A percentile compares a stretch with the other conserved stretches of the same genome.
phyloP scores from a whole-genome alignment of 2,888 invertebrate species.

The Yponomeuta malinellus region DNA sequence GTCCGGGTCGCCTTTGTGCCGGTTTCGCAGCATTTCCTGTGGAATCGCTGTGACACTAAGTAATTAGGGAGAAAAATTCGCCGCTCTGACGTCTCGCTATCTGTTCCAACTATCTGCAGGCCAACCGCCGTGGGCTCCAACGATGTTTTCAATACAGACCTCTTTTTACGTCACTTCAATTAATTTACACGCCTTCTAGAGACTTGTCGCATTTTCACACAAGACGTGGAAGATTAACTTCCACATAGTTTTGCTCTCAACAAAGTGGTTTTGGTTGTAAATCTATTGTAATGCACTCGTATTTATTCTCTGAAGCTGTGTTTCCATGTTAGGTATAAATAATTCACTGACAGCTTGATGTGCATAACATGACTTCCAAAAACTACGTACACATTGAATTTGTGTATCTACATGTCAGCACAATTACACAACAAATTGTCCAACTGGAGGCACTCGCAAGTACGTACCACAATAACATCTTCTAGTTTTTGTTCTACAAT shows the following conservation, averaged over 20 bases:
- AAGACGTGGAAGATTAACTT: too few species aligned
- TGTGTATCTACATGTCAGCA: background rate
- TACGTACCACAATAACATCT: background rate
- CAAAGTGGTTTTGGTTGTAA: too few species aligned
- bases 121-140: background rate
- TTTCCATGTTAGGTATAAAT: too few species aligned
- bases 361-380: background rate
- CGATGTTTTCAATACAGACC: background rate
- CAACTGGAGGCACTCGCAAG: background rate
- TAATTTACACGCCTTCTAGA: too few species aligned
- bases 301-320: too few species aligned
- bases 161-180: too few species aligned
- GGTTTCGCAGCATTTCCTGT: constrained; percentile 63
- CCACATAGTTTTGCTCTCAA: too few species aligned
- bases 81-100: constrained; percentile 51
- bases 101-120: constrained; percentile 44
- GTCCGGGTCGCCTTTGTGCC: constrained; percentile 65
- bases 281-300: too few species aligned
- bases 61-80: constrained; percentile 74
- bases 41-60: constrained; percentile 72
- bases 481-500: background rate
- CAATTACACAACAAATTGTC: background rate
- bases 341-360: too few species aligned
- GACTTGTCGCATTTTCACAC: too few species aligned
- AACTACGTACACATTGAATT: background rate